These are phyloP conservation scores for Thymelicus sylvestris DNA, from an alignment of 2,888 invertebrate genomes.

Conservation along the genomic window DNA sequence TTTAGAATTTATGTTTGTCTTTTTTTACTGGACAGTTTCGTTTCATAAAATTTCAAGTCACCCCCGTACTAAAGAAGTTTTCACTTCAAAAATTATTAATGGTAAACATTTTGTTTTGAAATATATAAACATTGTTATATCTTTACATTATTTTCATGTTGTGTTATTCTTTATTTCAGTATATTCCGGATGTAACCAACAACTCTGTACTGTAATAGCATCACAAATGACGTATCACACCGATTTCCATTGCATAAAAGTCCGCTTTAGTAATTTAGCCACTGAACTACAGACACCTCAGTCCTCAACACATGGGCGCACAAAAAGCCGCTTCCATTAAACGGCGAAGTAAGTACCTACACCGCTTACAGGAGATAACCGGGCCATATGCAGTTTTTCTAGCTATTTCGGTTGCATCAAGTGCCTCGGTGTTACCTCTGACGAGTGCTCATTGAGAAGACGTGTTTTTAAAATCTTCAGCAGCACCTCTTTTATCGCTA, in stretches of 20 bases:
- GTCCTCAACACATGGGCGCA: conserved; percentile 18
- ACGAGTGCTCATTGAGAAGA: neutral
- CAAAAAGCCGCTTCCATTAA: conserved; percentile 39
- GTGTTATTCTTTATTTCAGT: no score
- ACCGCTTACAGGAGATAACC: conserved; percentile 53
- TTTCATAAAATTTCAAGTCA: no score
- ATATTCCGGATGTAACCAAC: no score
- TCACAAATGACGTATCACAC: no score
- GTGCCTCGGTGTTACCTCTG: conserved; percentile 48
- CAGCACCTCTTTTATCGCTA: neutral
- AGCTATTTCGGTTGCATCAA: conserved; percentile 65
- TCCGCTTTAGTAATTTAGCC: neutral
- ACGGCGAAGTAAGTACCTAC: conserved; percentile 38
- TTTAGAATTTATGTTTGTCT: no score
- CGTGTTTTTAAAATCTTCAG: neutral
- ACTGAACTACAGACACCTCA: conserved; percentile 11
- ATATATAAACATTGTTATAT: no score
- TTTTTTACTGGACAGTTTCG: no score
- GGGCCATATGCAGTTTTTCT: conserved; percentile 73
- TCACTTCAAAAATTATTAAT: no score
- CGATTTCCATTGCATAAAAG: neutral
- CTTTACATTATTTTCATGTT: no score
- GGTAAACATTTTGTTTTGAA: no score
- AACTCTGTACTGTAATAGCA: no score
- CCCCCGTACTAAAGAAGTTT: no score